Evolutionary conservation across 2,888 invertebrate species (phyloP).

Genomic region (Tinea pellionella): DNA sequence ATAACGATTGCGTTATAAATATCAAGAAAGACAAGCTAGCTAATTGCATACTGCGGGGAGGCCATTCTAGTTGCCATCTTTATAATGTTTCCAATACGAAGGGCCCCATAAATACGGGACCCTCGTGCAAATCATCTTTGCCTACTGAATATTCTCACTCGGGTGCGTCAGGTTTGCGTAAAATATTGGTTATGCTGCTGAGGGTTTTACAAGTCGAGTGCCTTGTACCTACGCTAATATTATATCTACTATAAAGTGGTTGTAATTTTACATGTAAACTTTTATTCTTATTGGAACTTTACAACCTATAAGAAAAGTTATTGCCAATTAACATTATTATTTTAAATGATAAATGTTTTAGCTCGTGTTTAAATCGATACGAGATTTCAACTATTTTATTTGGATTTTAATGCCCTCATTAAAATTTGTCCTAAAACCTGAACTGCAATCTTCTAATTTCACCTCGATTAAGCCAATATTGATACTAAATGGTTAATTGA

Average conservation of each 20-base stretch:
- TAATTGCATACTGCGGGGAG: slow-evolving; percentile 33
- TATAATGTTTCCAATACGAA: slow-evolving; percentile 2
- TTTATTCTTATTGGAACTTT: neutral
- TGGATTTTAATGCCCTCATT: no score
- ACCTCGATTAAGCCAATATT: no score
- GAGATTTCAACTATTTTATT: no score
- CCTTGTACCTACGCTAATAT: neutral
- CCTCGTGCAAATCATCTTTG: slow-evolving; percentile 19
- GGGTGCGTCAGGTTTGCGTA: neutral
- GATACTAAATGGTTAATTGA: no score
- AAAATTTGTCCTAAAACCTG: no score
- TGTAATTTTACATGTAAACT: neutral
- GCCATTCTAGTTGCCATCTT: slow-evolving; percentile 12
- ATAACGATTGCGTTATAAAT: slow-evolving; percentile 35
- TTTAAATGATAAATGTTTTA: neutral
- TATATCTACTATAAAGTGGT: neutral
- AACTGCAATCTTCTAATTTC: no score
- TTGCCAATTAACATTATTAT: neutral
- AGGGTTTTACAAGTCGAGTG: neutral
- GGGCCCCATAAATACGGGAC: slow-evolving; percentile 13
- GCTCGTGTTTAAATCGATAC: no score
- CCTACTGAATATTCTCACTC: slow-evolving; percentile 22
- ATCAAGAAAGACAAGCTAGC: slow-evolving; percentile 33
- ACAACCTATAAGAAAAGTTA: neutral
- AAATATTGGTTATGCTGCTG: slow-evolving; percentile 6